phyloP scores from a whole-genome alignment of 2,797 vertebrate genomes.

The Coreius guichenoti region DNA sequence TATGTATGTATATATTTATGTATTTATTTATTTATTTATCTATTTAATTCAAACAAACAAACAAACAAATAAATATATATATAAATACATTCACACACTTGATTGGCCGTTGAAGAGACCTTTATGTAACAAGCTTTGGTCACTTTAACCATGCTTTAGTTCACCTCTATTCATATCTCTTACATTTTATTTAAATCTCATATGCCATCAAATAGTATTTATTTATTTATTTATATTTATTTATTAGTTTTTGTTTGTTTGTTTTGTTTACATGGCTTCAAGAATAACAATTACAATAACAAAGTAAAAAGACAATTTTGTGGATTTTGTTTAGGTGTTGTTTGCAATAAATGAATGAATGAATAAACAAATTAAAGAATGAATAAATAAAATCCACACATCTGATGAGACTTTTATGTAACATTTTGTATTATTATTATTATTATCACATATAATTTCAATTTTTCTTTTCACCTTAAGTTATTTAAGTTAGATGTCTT shows the following conservation, averaged over 20 bases:
- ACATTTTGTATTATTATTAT: background rate
- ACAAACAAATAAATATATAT: no score
- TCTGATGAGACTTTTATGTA: background rate
- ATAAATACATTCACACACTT: no score
- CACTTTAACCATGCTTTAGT: background rate
- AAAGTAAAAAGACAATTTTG: background rate
- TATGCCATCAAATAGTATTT: background rate
- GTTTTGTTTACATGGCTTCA: background rate
- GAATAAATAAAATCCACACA: background rate
- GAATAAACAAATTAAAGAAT: background rate
- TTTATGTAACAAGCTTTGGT: background rate
- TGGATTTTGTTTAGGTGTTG: background rate
- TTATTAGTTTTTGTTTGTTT: no score
- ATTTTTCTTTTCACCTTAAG: slow-evolving; percentile 18
- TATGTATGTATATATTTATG: no score
- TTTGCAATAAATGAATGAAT: background rate
- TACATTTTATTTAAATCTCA: background rate
- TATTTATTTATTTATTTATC: no score
- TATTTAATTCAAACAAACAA: no score
- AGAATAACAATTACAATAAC: background rate
- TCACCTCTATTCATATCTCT: background rate
- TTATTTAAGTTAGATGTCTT: background rate
- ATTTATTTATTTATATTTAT: no score
- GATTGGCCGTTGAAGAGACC: no score
- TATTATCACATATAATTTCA: background rate